Base-by-base conservation (phyloP, 1,140 invertebrate species). In the Drosophila quadrilineata region DNA sequence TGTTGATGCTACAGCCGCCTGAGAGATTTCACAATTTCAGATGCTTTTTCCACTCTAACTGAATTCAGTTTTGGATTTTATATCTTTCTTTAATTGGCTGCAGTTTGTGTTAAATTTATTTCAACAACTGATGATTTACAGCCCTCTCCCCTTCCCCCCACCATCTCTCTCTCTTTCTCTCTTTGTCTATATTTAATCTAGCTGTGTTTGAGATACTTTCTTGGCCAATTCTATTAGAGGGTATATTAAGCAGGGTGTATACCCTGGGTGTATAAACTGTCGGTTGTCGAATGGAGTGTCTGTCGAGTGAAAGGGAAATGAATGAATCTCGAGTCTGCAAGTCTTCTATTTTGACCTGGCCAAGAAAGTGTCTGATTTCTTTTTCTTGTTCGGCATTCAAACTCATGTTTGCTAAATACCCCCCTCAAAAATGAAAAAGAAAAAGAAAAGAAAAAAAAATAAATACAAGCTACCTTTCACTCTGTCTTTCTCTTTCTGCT, bases 11-110 rank as follows among this genome's bases (percentile, higher is more conserved):
- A 22, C 53, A 43, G 24, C 33, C 31, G 63, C 46, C 48, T 53
- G 48, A 33, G 22, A 58, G 70, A 72, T 72, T 72, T 72, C 70
- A 72, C 70, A 72, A 72, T 69, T 69, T 41, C 10, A 54, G 68
- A 54, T 54, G 59, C 57, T 68, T 68, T 68, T 71, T 43, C 36
- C 69, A 59, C 36, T 71, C 36, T 56, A 58, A 38, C 22, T 57
- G 6, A 50, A 41, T 40, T 54, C 29, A 26, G 10, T 24, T n/a
- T n/a, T n/a, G n/a, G n/a, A n/a, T 56, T 62, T 62, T 50, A 52
- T 62, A 56, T 67, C 33, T 56, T 40, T 10, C 17, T 52, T 71
- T 68, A 68, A 71, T 71, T 71, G 68, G 62, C 43, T 49, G 22
- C 54, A 63, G 36, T 67, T n/a, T n/a, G 63, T 60, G 36, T 60